Evolutionary conservation across 2,888 invertebrate species (phyloP), one percentile per base, ranked within the genome.

Genomic region (Eupithecia centaureata): DNA sequence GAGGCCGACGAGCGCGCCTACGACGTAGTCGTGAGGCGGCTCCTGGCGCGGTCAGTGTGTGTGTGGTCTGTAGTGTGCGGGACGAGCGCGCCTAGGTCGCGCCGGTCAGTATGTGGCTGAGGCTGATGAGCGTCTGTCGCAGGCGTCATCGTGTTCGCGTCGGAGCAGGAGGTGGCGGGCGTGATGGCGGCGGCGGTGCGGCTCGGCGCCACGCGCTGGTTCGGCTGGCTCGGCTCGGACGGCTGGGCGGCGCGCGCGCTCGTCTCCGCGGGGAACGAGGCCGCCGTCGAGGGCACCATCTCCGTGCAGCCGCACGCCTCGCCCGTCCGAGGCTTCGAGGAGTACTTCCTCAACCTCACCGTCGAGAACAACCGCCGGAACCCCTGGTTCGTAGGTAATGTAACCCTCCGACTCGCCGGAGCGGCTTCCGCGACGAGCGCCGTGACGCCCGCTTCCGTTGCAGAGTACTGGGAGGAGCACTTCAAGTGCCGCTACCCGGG

Each of bases 191-290:
- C 98, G 0, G 97, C 98, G 22, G 94, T 96, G 63, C 94, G 98
- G 35, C 95, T 95, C 78, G 97, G 97, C 83, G 97, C 97, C 42
- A 97, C 98, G 0, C 97, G 96, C 51, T 94, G 95, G 62, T 98
- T 98, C 90, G 96, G 97, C 58, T 99, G 98, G 98, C 98, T 99
- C 63, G 99, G 98, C 2, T 98, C 98, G 35, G 99, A 98, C 86
- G 99, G 98, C 1, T 99, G 99, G 98, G 97, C 97, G 80, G 98
- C 98, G 25, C 94, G 98, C 63, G 95, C 96, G 71, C 94, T 97
- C 65, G 98, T 98, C 30, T 96, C 96, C 3, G 96, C 96, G 79
- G 97, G 97, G 73, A 97, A 97, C 89, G 98, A 98, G 87, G 95
- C 95, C 2, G 97, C 98, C 94, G 95, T 94, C 71, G 92, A 92